Evolutionary conservation across 2,113 vertebrate genomes (phyloP).

Genomic region (Lutjanus erythropterus): DNA sequence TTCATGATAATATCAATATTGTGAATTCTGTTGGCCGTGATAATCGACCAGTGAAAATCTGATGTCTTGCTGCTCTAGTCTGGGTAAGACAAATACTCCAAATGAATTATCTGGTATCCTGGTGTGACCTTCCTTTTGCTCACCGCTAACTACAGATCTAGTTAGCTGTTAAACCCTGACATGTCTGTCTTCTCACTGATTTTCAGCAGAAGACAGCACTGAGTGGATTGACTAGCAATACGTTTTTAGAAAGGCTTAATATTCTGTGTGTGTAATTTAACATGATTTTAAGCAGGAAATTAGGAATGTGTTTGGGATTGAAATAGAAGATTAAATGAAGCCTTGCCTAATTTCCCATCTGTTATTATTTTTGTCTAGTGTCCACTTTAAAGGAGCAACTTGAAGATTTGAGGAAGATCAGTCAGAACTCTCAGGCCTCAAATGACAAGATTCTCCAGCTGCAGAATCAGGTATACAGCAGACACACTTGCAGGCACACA

Average conservation of each 20-base stretch:
- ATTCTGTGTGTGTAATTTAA: too few relatives aligned
- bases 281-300: neutral
- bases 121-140: neutral
- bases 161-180: neutral
- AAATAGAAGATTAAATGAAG: neutral
- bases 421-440: conserved; percentile 94
- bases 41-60: too few relatives aligned
- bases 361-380: conserved; percentile 83
- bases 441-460: conserved; percentile 95
- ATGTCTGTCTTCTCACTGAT: neutral
- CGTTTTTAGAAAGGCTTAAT: neutral
- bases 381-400: conserved; percentile 97
- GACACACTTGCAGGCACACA: neutral
- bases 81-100: neutral
- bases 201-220: neutral
- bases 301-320: neutral
- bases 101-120: conserved; percentile 10
- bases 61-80: too few relatives aligned
- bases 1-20: too few relatives aligned
- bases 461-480: conserved; percentile 92
- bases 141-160: neutral
- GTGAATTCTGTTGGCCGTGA: too few relatives aligned
- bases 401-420: conserved; percentile 95
- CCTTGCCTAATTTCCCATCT: conserved; percentile 1
- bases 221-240: conserved; percentile 4